phyloP scores from a whole-genome alignment of 2,888 invertebrate species.

The Pristionchus exspectatus region DNA sequence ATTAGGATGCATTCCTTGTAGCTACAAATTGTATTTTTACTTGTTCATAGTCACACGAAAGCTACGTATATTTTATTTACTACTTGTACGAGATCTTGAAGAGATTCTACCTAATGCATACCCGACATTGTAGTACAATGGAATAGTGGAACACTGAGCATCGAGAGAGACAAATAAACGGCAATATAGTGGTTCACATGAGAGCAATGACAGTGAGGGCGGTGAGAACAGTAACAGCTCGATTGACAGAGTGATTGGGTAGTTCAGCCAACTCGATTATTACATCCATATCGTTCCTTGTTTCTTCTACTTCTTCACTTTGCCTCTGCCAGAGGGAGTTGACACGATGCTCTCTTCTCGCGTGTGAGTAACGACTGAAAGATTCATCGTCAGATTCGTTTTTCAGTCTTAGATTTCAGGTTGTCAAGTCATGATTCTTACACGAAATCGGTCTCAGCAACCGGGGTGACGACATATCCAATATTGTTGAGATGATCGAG shows the following conservation, averaged over 20 bases:
- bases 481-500: conserved; percentile 59
- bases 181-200: neutral
- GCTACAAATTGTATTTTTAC: neutral
- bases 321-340: conserved; percentile 50
- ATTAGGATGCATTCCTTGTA: conserved; percentile 21
- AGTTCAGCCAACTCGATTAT: conserved; percentile 34
- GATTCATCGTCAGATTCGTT: neutral
- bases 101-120: neutral
- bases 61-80: neutral
- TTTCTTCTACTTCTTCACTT: neutral
- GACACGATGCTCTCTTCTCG: conserved; percentile 51
- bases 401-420: neutral
- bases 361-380: conserved; percentile 36
- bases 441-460: conserved; percentile 61
- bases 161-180: neutral
- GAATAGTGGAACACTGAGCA: conserved; percentile 3
- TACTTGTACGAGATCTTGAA: conserved; percentile 35
- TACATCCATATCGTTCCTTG: conserved; percentile 25
- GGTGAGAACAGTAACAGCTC: neutral
- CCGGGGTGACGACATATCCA: conserved; percentile 60
- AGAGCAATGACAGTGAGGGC: neutral
- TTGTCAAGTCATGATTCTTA: conserved; percentile 49
- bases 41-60: neutral
- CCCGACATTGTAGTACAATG: conserved; percentile 31
- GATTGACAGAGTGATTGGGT: neutral